Base-by-base conservation (phyloP, 2,888 invertebrate genomes). In the Tipula helvola region DNA sequence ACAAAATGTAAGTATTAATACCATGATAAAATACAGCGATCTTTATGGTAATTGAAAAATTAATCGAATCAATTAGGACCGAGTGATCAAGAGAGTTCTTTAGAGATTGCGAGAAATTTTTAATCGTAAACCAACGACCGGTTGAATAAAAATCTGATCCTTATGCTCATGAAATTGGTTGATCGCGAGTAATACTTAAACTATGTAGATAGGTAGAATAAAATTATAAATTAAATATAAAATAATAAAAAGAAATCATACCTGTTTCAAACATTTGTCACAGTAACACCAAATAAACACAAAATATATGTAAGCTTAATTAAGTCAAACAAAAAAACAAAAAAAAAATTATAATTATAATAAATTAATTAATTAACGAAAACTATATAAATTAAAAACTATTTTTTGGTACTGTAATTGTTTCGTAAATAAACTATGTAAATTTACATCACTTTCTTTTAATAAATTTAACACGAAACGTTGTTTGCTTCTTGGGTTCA, bases 201-300 rank as follows among this genome's bases (percentile, higher is more conserved):
- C n/a, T 28, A 1, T 28, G 2, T 28, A 28, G 28, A 2, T 28
- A 28, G 28, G 28, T 28, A 83, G 13, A 83, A 85, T 16, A 85
- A 36, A 85, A 85, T 85, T 85, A 42, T 42, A 86, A 44, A 44
- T 5, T n/a, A 10, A 86, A 86, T 28, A 52, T n/a, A 86, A 52
- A 36, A 86, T 36, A 39, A 86, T 39, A 86, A 86, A 86, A 86
- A 57, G n/a, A 36, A 36, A 86, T 57, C 86, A 57, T 42, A 86
- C 86, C 86, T 86, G 86, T 36, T n/a, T 86, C 86, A 39, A 86
- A 86, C 86, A 86, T 86, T 86, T 86, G 86, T 86, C 36, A 47
- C 47, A 86, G 47, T 86, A 52, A 44, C 86, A 18, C 44, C 44
- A 44, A 86, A 52, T 42, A 86, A 86, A 86, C 28, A 86, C 28